Conservation (phyloP, 1,140 invertebrate species). For the Polyergus mexicanus region DNA sequence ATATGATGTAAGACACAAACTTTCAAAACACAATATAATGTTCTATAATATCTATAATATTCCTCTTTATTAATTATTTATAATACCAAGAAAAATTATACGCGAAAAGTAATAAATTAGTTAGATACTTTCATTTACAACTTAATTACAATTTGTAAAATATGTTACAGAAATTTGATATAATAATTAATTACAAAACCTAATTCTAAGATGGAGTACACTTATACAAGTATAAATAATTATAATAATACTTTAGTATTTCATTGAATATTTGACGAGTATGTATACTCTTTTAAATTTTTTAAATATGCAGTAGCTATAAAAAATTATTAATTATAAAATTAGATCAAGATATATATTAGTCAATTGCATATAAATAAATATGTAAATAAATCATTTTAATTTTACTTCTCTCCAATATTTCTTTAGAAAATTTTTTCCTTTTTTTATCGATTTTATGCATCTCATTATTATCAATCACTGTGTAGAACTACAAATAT, state of each 20-base stretch:
- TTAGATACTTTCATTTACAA: not conserved
- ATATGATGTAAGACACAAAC: not conserved
- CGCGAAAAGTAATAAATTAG: not conserved
- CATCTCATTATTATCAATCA: not conserved
- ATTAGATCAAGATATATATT: not conserved
- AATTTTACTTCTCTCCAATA: not conserved
- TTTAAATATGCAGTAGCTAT: not conserved
- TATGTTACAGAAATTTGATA: not conserved
- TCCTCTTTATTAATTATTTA: not conserved
- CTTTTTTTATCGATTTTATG: not conserved
- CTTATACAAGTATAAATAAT: not conserved
- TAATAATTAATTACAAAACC: not conserved
- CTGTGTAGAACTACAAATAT: not conserved
- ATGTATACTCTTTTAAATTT: not conserved
- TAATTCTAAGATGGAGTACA: not conserved
- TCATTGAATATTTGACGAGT: not conserved
- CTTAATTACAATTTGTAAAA: conserved; percentile 1
- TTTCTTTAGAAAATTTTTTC: not conserved
- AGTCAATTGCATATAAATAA: not conserved
- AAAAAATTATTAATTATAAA: not conserved
- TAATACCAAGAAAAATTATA: not conserved
- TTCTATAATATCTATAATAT: not conserved
- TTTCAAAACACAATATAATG: conserved; percentile 8
- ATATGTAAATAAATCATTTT: not conserved
- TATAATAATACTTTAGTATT: not conserved